Conservation (phyloP, 1,140 invertebrate genomes). For the Aphelenchoides fujianensis region DNA sequence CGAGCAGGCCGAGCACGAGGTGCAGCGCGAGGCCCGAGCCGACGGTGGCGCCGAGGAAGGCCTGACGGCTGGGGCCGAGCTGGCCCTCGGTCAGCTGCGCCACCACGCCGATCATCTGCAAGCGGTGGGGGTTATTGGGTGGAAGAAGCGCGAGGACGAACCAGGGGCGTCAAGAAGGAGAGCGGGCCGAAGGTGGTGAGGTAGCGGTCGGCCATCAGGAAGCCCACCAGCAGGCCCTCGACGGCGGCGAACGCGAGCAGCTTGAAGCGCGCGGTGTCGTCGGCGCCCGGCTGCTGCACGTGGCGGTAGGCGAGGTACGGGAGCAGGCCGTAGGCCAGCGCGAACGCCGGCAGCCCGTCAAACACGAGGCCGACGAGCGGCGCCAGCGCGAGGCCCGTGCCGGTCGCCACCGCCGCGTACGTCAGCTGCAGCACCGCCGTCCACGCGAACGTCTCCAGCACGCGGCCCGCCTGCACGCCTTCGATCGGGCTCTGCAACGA, state of each 20-base stretch:
- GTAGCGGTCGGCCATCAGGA: conserved; percentile 22
- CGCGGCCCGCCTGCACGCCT: too few relatives aligned
- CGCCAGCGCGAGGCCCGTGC: conserved; percentile 2
- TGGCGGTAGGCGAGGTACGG: conserved; percentile 17
- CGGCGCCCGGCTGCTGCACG: not conserved
- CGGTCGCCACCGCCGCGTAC: conserved; percentile 17
- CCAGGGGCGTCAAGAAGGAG: conserved; percentile 12
- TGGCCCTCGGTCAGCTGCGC: conserved; percentile 7
- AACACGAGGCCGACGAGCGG: conserved; percentile 15
- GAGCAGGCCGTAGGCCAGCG: conserved; percentile 11
- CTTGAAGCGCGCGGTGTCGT: conserved; percentile 22
- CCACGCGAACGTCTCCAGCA: conserved; percentile 19
- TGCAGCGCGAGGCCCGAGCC: conserved; percentile 14
- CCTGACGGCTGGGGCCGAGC: not conserved
- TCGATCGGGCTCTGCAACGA: conserved; percentile 11
- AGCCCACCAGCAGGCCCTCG: conserved; percentile 24
- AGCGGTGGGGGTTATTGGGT: too few relatives aligned
- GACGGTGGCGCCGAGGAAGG: conserved; percentile 11
- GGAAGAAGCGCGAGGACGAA: too few relatives aligned
- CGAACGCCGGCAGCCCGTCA: conserved; percentile 6
- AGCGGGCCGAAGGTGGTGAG: conserved; percentile 10
- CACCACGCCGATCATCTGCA: not conserved
- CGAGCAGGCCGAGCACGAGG: conserved; percentile 22
- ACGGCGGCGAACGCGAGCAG: too few relatives aligned
- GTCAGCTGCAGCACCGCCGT: conserved; percentile 15